A percentile compares a stretch with the other conserved stretches of the same genome.
Evolutionary conservation across 2,797 vertebrate genomes (phyloP).

Genomic region (Sebastolobus altivelis): DNA sequence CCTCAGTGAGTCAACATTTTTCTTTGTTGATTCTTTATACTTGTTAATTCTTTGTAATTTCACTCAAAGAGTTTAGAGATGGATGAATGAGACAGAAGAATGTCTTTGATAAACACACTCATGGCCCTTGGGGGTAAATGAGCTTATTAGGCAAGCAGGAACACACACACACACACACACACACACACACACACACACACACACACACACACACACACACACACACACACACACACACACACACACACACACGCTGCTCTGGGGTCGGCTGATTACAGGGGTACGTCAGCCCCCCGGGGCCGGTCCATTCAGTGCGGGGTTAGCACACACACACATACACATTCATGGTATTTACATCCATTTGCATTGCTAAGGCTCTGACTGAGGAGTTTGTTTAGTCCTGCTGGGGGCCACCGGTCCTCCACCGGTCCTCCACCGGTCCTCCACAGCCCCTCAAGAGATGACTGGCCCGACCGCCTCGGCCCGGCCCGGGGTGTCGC

Average conservation of each 20-base stretch:
- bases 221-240: slow-evolving; percentile 55
- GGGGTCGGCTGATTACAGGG: slow-evolving; percentile 80
- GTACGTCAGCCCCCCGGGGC: slow-evolving; percentile 74
- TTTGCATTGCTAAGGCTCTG: slow-evolving; percentile 77
- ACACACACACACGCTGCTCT: slow-evolving; percentile 39
- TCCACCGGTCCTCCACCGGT: slow-evolving; percentile 14
- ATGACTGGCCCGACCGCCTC: neutral
- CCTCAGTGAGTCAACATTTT: neutral
- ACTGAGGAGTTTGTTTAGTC: slow-evolving; percentile 79
- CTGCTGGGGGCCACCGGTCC: slow-evolving; percentile 68
- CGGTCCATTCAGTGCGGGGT: slow-evolving; percentile 57
- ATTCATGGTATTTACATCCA: slow-evolving; percentile 75
- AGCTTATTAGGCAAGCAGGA: slow-evolving; percentile 70
- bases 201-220: slow-evolving; percentile 63
- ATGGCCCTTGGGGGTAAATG: slow-evolving; percentile 62
- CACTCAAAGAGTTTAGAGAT: slow-evolving; percentile 58
- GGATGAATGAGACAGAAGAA: slow-evolving; percentile 76
- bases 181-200: slow-evolving; percentile 55
- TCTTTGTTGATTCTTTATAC: neutral
- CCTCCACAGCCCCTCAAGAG: slow-evolving; percentile 12
- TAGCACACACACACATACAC: slow-evolving; percentile 56
- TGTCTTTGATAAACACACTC: slow-evolving; percentile 80
- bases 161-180: slow-evolving; percentile 61
- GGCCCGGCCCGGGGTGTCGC: slow-evolving; percentile 32
- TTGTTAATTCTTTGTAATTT: slow-evolving; percentile 39